Base-by-base conservation (phyloP, 2,888 invertebrate genomes). In the Dilophus febrilis region DNA sequence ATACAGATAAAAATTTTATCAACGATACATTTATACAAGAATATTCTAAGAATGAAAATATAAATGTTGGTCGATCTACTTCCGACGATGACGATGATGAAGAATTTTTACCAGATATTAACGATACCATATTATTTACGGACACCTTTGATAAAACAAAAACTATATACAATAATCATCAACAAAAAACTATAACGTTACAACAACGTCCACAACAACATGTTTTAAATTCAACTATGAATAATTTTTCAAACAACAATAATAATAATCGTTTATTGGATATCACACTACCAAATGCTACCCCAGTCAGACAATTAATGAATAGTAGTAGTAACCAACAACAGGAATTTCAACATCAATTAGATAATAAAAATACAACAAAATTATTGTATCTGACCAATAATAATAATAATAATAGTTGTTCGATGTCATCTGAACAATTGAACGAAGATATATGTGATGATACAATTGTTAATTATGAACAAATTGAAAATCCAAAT, bases 151-250 rank as follows among this genome's bases (percentile, higher is more conserved):
- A 22, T 22, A 22, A 22, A 22, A 22, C 22, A 4, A 22, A 22
- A 22, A 22, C 8, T 22, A 6, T 22, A 22, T 22, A 4, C 5
- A 22, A 22, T 22, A 4, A 4, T 6, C n/a, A n/a, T n/a, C n/a
- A n/a, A n/a, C n/a, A n/a, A n/a, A n/a, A n/a, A 27, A 27, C 7
- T 27, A 11, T 27, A 8, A 29, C 4, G 4, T 8, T 29, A 4
- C 7, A 7, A 29, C 17, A 12, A 14, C 16, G 11, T 17, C 4
- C 11, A 33, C 8, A 11, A 18, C 5, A 2, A 12, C 8, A 14
- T 43, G 52, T 55, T 1, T 48, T 61, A 3, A 59, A 56, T 35
- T 59, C 59, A 1, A 59, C 59, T 1, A 48, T 57, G 41, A 55
- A 58, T 39, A 55, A 53, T 28, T n/a, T n/a, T n/a, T n/a, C n/a